Conservation (phyloP, 2,797 vertebrate species). For the Hozukius guyotensis region DNA sequence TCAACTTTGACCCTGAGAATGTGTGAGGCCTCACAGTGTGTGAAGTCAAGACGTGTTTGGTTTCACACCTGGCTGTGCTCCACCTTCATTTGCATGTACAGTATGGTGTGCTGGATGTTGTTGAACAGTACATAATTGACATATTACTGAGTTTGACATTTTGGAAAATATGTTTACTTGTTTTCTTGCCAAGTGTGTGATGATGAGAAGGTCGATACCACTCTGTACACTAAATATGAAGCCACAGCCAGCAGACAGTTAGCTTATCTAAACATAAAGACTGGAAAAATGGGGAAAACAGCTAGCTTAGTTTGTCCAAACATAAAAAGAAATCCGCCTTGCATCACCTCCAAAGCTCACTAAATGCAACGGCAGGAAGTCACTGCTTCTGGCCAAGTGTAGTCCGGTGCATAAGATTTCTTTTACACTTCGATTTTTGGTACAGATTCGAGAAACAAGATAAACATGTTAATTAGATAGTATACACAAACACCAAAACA, state of each 20-base stretch:
- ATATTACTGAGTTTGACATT: neutral
- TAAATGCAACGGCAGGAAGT: neutral
- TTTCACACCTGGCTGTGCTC: slow-evolving; percentile 15
- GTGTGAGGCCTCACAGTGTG: slow-evolving; percentile 23
- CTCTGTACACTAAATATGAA: neutral
- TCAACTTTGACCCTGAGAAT: slow-evolving; percentile 51
- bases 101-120: neutral
- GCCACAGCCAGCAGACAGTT: neutral
- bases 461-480: neutral
- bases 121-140: neutral
- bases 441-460: neutral
- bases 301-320: neutral
- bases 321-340: neutral
- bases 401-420: neutral
- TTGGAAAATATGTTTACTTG: neutral
- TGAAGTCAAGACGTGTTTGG: slow-evolving; percentile 5
- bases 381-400: neutral
- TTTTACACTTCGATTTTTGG: neutral
- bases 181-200: neutral
- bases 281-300: neutral
- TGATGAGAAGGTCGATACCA: neutral
- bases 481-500: neutral
- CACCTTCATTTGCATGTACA: slow-evolving; percentile 11
- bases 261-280: neutral
- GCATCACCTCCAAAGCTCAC: neutral